A percentile compares a stretch with the other conserved stretches of the same genome.
Evolutionary conservation across 2,888 invertebrate species (phyloP).

Genomic region (Heliothis peltigera): DNA sequence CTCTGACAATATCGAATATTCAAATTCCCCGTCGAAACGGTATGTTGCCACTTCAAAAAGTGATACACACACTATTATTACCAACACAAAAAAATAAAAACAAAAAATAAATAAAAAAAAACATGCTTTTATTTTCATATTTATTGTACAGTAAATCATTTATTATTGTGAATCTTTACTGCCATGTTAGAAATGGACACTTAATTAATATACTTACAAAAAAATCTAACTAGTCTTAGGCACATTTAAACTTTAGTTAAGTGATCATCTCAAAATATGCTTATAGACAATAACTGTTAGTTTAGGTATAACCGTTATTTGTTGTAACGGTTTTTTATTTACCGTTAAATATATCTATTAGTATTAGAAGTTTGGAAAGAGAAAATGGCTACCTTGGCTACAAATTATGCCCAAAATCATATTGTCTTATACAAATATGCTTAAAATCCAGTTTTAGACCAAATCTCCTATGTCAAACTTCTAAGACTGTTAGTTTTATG

Average conservation of each 20-base stretch:
- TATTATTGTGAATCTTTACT: conserved; percentile 66
- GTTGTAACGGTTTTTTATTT: conserved; percentile 35
- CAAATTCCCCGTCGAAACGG: neutral
- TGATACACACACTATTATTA: conserved; percentile 13
- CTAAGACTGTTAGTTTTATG: conserved; percentile 22
- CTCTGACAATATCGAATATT: conserved; percentile 1
- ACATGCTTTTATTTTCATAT: conserved; percentile 62
- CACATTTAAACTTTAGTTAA: conserved; percentile 59
- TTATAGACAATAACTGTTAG: conserved; percentile 58
- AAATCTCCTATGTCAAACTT: too few species aligned
- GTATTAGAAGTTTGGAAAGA: conserved; percentile 12
- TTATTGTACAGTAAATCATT: conserved; percentile 61
- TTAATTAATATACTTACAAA: conserved; percentile 60
- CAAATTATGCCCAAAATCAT: too few species aligned
- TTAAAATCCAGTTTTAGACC: too few species aligned
- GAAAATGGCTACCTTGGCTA: neutral
- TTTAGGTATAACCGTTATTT: conserved; percentile 36
- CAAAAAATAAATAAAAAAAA: conserved; percentile 50
- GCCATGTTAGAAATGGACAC: conserved; percentile 65
- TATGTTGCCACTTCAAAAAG: conserved; percentile 35
- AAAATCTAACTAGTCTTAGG: conserved; percentile 75
- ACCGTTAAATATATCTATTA: conserved; percentile 21
- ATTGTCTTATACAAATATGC: too few species aligned
- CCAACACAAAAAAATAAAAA: conserved; percentile 34
- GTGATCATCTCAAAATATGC: conserved; percentile 56